Conservation (phyloP, 2,888 invertebrate species). For the Congeria kusceri region DNA sequence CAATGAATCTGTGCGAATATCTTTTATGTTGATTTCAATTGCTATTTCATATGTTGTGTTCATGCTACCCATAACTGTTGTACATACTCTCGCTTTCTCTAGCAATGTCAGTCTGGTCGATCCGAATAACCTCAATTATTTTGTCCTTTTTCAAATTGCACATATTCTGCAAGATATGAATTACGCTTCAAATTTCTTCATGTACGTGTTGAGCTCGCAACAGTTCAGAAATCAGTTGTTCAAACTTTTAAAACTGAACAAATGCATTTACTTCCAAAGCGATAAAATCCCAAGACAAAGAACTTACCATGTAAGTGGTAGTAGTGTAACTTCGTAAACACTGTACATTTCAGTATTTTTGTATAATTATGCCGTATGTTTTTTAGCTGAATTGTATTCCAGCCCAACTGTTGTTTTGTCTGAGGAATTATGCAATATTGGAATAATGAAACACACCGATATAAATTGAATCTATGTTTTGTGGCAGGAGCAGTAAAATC, state of each 20-base stretch:
- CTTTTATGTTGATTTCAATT: constrained; percentile 68
- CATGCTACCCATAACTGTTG: constrained; percentile 67
- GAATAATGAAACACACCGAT: too few relatives aligned
- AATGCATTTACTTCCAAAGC: too few relatives aligned
- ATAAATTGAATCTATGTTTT: too few relatives aligned
- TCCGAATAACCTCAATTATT: constrained; percentile 48
- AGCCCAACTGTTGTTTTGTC: too few relatives aligned
- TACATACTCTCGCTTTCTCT: constrained; percentile 64
- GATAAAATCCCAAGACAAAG: too few relatives aligned
- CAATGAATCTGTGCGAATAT: constrained; percentile 38
- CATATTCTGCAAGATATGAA: constrained; percentile 73
- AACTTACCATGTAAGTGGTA: too few relatives aligned
- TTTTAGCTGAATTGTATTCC: too few relatives aligned
- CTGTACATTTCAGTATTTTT: too few relatives aligned
- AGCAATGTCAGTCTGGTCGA: constrained; percentile 63
- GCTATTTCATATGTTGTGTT: constrained; percentile 69
- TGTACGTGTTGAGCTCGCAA: constrained; percentile 69
- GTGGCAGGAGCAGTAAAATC: too few relatives aligned
- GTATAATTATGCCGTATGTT: too few relatives aligned
- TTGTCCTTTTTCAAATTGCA: constrained; percentile 61
- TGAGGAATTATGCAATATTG: too few relatives aligned
- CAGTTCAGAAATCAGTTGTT: constrained; percentile 41
- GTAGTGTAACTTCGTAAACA: too few relatives aligned
- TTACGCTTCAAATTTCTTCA: constrained; percentile 74
- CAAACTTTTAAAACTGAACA: constrained; percentile 11